Base-by-base conservation (phyloP, 2,797 vertebrate species). In the Ctenochaetus hawaiiensis region DNA sequence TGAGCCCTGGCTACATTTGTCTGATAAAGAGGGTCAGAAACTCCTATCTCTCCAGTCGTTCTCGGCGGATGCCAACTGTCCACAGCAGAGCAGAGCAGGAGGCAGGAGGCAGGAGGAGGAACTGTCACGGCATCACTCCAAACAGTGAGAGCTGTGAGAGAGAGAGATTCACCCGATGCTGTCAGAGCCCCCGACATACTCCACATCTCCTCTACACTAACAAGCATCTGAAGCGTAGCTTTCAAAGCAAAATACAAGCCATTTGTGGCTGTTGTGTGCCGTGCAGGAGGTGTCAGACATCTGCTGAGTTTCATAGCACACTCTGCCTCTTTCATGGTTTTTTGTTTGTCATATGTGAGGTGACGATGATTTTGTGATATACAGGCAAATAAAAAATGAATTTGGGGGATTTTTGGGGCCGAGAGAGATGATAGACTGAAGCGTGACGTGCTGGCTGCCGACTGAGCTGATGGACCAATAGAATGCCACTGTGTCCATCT, bases 401-500 rank as follows among this genome's bases (percentile, higher is more conserved):
- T 92, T 90, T 12, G 6, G 80, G 81, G 30, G 30, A 34, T 34
- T 34, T 79, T 86, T 88, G 93, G 89, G 88, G 83, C 67, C 30
- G 52, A 65, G 84, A 77, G 84, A 83, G 77, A 83, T 77, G 90
- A 88, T 91, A 90, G 93, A 93, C 89, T 74, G 80, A 81, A 72
- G 87, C 77, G 69, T 91, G 86, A 90, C 72, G 75, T 47, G 77
- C 78, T 86, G 92, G 90, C 89, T 89, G 86, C 80, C 64, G 87
- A 73, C 75, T 56, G 86, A 90, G 92, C 81, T 51, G 70, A 82
- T 69, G 86, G 89, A 86, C 87, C 82, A 89, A 90, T 81, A 80
- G 86, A 90, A 90, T 79, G 47, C 89, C 8, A 78, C 82, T 72
- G 85, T 77, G 92, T 95, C 94, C 93, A 94, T 95, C 95, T 96